Conservation (phyloP, 53 echinoderm and acorn worm species). For the Astropecten irregularis region DNA sequence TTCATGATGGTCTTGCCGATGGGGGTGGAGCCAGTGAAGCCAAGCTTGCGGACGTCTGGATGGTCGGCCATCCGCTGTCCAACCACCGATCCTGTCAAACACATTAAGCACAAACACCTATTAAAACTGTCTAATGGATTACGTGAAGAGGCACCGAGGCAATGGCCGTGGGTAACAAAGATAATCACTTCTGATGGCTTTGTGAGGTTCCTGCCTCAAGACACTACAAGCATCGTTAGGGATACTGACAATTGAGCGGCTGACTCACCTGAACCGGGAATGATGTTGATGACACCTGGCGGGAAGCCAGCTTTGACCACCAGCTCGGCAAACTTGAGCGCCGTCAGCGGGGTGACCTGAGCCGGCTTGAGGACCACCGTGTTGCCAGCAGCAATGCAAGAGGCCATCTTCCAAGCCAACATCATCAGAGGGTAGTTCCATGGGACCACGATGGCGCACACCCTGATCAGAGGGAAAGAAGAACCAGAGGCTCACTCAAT, state of each 20-base stretch:
- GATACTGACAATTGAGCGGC: too few relatives aligned
- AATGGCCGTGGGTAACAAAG: too few relatives aligned
- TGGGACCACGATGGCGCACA: constrained; percentile 91
- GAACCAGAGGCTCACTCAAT: too few relatives aligned
- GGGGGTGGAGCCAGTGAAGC: constrained; percentile 97
- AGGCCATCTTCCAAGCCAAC: constrained; percentile 99
- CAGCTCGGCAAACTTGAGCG: constrained; percentile 98
- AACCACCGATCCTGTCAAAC: constrained; percentile 80
- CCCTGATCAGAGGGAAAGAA: constrained; percentile 56
- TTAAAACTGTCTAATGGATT: too few relatives aligned
- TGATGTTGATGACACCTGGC: constrained; percentile 98
- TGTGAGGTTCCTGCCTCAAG: too few relatives aligned
- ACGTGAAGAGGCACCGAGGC: too few relatives aligned
- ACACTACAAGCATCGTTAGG: too few relatives aligned
- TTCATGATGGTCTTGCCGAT: constrained; percentile 99
- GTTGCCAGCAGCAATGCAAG: constrained; percentile 99
- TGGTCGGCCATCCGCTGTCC: constrained; percentile 98
- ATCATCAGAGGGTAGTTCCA: constrained; percentile 99
- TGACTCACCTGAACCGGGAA: constrained; percentile 92
- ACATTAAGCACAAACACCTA: too few relatives aligned
- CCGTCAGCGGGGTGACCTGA: constrained; percentile 97
- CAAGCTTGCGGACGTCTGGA: constrained; percentile 93
- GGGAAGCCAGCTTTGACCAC: constrained; percentile 96
- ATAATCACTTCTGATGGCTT: too few relatives aligned
- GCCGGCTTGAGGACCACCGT: constrained; percentile 98